Base-by-base conservation (phyloP, 2,888 invertebrate genomes). In the Onthophagus sagittarius region DNA sequence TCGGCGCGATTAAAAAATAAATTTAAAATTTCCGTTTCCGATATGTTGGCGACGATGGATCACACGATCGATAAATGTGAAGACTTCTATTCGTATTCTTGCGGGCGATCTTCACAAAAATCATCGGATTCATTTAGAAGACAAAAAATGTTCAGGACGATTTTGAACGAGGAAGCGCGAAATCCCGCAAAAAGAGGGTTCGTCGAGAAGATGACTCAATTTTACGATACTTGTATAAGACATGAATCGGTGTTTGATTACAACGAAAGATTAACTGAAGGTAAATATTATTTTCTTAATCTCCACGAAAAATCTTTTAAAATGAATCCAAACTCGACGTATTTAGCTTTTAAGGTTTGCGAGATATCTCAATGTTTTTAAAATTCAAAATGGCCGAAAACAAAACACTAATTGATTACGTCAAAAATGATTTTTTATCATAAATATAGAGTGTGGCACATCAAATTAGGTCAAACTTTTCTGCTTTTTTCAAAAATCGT, bases 21-120 rank as follows among this genome's bases (percentile, higher is more conserved):
- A 53, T 82, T 81, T 73, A 80, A 79, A 75, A 73, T 77, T 15
- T 74, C 76, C 31, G 77, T 78, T 64, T 80, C 81, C 15, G 78
- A 77, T 53, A 80, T 82, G 64, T 75, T 82, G 33, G 76, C 77
- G 72, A 75, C 77, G 15, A 81, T 82, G 79, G 77, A 82, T 75
- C 78, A 79, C 75, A 75, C 77, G 6, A 62, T 23, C 23, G 75
- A 74, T 32, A 75, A 80, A 65, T 82, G 82, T 69, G 79, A 81
- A 32, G 79, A 82, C 71, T 82, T 82, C 74, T 82, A 82, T 65
- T 79, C 80, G 62, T 82, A 78, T 74, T 79, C 82, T 7, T 82
- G 82, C 73, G 81, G 82, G 31, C 69, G 71, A 32, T 75, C 77
- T 31, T 5, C 7, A 3, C 5, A 69, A 4, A 23, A 73, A 13